These are phyloP conservation scores for Melanocharis versteri DNA, from an alignment of 2,113 vertebrate species.

Conservation along the genomic window DNA sequence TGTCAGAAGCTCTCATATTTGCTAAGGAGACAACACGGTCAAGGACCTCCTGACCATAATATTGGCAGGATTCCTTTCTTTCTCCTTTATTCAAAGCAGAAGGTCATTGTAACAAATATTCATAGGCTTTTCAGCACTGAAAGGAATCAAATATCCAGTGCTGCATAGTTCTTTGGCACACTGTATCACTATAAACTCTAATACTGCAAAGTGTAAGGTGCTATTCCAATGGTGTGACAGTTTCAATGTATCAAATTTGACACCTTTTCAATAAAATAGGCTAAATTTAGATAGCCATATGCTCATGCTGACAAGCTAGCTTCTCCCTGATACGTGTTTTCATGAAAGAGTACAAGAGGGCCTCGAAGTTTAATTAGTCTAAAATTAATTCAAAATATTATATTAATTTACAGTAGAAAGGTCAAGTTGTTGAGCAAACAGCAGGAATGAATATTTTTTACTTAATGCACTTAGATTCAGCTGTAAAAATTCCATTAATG, in stretches of 20 bases:
- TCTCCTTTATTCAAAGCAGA: background rate
- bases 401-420: slow-evolving; percentile 64
- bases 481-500: slow-evolving; percentile 37
- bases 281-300: slow-evolving; percentile 69
- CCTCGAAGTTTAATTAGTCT: slow-evolving; percentile 56
- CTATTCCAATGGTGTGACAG: background rate
- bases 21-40: background rate
- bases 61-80: background rate
- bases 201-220: background rate
- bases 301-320: slow-evolving; percentile 41
- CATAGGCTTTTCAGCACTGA: background rate
- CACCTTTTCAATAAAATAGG: slow-evolving; percentile 50
- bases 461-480: slow-evolving; percentile 35
- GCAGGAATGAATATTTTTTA: slow-evolving; percentile 8
- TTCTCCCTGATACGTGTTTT: slow-evolving; percentile 30
- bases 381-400: slow-evolving; percentile 66
- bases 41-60: background rate
- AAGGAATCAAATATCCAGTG: background rate
- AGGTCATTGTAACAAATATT: background rate
- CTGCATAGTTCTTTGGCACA: background rate
- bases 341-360: slow-evolving; percentile 3
- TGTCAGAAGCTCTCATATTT: background rate
- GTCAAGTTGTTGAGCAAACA: slow-evolving; percentile 52
- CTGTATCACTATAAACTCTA: background rate
- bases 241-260: slow-evolving; percentile 44